phyloP scores from a whole-genome alignment of 2,797 vertebrate genomes.

The Chaunax sp. region DNA sequence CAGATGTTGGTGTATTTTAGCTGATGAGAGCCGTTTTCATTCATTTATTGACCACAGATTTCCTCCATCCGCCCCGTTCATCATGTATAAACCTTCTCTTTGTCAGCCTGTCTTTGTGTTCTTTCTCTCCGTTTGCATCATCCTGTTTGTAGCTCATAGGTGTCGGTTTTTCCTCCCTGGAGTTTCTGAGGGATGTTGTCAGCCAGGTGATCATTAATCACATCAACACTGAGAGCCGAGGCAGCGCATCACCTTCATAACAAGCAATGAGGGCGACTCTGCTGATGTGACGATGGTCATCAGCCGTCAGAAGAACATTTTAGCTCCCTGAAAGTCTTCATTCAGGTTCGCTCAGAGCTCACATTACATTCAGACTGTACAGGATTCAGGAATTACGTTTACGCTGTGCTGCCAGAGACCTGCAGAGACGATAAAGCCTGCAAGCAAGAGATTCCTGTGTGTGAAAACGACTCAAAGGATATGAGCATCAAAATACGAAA shows the following conservation, averaged over 20 bases:
- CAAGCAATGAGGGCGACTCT: neutral
- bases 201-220: conserved; percentile 24
- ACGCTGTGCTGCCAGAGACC: too few species aligned
- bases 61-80: neutral
- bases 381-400: too few species aligned
- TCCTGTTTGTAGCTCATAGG: neutral
- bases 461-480: too few species aligned
- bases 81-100: neutral
- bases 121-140: conserved; percentile 52
- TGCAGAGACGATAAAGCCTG: too few species aligned
- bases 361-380: too few species aligned
- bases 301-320: too few species aligned
- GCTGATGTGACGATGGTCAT: too few species aligned
- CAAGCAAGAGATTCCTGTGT: too few species aligned
- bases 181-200: conserved; percentile 18
- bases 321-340: neutral
- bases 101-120: conserved; percentile 13
- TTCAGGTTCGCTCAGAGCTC: too few species aligned
- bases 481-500: too few species aligned
- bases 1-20: conserved; percentile 8
- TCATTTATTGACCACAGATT: neutral
- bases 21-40: conserved; percentile 1
- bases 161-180: neutral
- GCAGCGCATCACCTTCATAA: too few species aligned
- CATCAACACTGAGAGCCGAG: too few species aligned